phyloP scores from a whole-genome alignment of 2,113 vertebrate species.

The Cebidichthys violaceus region DNA sequence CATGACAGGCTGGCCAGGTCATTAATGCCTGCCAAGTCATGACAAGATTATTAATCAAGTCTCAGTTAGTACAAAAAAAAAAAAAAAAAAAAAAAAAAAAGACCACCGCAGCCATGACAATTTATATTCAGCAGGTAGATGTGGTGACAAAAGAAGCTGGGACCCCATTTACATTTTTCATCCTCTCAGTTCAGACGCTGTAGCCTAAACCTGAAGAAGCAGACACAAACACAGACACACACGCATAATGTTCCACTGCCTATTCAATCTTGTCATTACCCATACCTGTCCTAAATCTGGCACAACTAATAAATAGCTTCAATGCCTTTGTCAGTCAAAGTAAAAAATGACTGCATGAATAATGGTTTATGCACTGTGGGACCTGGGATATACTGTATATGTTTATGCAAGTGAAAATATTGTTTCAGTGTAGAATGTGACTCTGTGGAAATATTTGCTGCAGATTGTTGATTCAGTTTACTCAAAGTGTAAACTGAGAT shows the following conservation, averaged over 20 bases:
- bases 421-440: neutral
- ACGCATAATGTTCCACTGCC: constrained; percentile 29
- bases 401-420: constrained; percentile 34
- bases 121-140: constrained; percentile 26
- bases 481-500: constrained; percentile 13
- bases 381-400: constrained; percentile 5
- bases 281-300: constrained; percentile 53
- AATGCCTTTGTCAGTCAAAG: constrained; percentile 26
- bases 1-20: constrained; percentile 1
- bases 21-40: constrained; percentile 4
- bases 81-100: constrained; percentile 10
- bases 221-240: constrained; percentile 33
- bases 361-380: constrained; percentile 12
- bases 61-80: constrained; percentile 24
- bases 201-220: constrained; percentile 28
- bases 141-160: constrained; percentile 20
- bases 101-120: constrained; percentile 7
- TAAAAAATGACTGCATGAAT: neutral
- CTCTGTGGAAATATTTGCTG: neutral
- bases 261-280: constrained; percentile 42
- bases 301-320: constrained; percentile 37
- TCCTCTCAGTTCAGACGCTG: constrained; percentile 9
- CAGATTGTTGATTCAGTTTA: constrained; percentile 13
- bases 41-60: constrained; percentile 2
- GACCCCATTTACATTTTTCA: constrained; percentile 22